Evolutionary conservation across 2,888 invertebrate genomes (phyloP).

Genomic region (Philhelius pedissequus): DNA sequence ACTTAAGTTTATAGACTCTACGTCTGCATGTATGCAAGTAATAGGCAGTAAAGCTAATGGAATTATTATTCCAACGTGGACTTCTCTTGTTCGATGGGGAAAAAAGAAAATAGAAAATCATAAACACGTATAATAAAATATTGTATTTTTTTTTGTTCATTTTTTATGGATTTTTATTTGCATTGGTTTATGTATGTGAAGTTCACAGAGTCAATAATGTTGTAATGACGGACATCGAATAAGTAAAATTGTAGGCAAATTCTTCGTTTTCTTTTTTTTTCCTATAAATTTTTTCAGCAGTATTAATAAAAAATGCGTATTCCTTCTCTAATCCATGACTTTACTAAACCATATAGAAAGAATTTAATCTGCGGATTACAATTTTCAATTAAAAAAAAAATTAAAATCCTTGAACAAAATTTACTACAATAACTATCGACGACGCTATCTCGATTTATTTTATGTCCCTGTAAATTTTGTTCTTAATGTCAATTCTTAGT

Average conservation of each 20-base stretch:
- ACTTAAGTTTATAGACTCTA: not conserved
- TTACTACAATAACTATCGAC: too few species aligned
- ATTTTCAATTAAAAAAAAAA: too few species aligned
- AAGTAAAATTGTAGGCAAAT: not conserved
- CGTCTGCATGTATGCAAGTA: not conserved
- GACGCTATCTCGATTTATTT: too few species aligned
- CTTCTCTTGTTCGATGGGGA: not conserved
- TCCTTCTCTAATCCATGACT: too few species aligned
- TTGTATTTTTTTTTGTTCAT: not conserved
- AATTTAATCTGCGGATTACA: too few species aligned
- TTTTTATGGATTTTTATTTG: not conserved
- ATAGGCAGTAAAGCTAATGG: not conserved
- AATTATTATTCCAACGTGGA: not conserved
- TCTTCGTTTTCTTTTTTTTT: not conserved
- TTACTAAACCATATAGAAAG: too few species aligned
- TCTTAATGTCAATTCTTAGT: too few species aligned
- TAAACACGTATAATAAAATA: not conserved
- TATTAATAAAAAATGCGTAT: too few species aligned
- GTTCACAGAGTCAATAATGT: not conserved
- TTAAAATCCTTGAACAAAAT: too few species aligned
- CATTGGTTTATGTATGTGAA: not conserved
- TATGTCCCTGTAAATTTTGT: too few species aligned
- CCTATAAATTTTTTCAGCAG: too few species aligned
- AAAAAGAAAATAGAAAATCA: not conserved
- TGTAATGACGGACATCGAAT: not conserved